phyloP scores from a whole-genome alignment of 2,113 vertebrate genomes.

The Orientallactaga bullata region DNA sequence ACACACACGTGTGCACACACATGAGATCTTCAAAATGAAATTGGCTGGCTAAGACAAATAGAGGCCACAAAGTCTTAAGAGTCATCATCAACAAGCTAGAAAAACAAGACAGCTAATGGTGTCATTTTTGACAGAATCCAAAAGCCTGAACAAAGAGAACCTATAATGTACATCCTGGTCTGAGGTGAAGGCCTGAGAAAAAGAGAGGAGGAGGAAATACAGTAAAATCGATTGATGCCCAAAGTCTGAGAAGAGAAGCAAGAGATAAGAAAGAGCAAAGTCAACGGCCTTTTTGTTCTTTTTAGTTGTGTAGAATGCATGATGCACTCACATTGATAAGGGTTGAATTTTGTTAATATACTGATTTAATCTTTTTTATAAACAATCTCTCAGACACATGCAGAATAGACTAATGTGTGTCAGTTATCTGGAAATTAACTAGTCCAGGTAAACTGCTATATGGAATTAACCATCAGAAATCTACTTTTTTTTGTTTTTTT shows the following conservation, averaged over 20 bases:
- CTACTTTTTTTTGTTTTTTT: no score
- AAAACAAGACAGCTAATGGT: background rate
- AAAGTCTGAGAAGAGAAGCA: background rate
- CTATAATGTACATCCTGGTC: background rate
- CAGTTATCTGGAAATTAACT: background rate
- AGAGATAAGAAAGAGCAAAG: background rate
- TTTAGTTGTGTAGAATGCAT: background rate
- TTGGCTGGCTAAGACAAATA: background rate
- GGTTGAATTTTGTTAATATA: background rate
- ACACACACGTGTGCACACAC: background rate
- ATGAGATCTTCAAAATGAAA: background rate
- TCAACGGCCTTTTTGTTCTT: background rate
- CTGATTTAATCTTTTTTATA: background rate
- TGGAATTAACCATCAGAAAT: background rate
- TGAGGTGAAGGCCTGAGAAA: background rate
- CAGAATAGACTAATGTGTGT: background rate
- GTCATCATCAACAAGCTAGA: background rate
- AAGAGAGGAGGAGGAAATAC: no score
- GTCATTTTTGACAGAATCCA: background rate
- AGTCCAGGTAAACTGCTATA: background rate
- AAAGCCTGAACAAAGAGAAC: background rate
- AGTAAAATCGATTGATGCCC: background rate
- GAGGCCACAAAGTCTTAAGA: background rate
- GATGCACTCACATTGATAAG: background rate
- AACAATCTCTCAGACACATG: background rate